Percentiles rank a stretch among this genome's conserved stretches.
Evolutionary conservation across 2,797 vertebrate genomes (phyloP).

Genomic region (Smutsia gigantea): DNA sequence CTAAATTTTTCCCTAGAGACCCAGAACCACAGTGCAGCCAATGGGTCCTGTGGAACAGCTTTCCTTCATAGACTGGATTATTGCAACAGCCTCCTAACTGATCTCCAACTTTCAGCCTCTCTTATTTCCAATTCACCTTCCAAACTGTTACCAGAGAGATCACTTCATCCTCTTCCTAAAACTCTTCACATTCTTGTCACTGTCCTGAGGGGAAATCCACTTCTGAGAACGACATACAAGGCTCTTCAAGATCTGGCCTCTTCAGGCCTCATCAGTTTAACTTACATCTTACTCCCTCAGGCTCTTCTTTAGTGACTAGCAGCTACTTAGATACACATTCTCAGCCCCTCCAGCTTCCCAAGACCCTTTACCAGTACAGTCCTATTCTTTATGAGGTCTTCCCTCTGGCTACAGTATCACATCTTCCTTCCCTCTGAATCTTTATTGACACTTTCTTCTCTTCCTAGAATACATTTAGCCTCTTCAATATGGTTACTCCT

Average conservation of each 20-base stretch:
- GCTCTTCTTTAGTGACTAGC: neutral
- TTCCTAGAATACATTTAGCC: neutral
- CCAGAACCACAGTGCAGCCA: neutral
- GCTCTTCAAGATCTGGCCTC: neutral
- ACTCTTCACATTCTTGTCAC: neutral
- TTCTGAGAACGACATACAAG: neutral
- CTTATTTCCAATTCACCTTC: neutral
- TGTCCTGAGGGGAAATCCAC: neutral
- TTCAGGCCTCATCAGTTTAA: neutral
- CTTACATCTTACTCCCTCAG: neutral
- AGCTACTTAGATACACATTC: neutral
- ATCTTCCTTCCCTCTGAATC: neutral
- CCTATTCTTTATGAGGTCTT: no score
- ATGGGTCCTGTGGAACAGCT: neutral
- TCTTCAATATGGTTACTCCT: neutral
- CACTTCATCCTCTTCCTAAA: neutral
- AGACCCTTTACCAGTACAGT: neutral
- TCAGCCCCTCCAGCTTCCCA: neutral
- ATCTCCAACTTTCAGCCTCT: neutral
- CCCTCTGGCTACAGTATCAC: neutral
- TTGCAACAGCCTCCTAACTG: neutral
- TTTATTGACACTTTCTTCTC: neutral
- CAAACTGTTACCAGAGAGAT: neutral
- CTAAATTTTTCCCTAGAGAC: neutral
- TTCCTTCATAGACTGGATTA: neutral